Evolutionary conservation across 1,140 invertebrate genomes (phyloP).

Genomic region (Drosophila malerkotliana): DNA sequence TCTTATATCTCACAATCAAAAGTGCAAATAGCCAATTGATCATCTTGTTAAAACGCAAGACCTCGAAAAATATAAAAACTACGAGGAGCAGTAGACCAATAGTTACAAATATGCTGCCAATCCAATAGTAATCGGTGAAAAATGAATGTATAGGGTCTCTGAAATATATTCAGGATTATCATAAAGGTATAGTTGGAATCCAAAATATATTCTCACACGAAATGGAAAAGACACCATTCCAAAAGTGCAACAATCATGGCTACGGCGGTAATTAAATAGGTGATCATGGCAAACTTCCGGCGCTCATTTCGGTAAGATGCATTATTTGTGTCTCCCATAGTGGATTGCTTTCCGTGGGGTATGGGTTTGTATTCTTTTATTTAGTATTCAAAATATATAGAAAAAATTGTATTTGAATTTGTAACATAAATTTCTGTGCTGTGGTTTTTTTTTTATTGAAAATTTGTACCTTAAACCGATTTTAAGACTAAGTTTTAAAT

Average conservation of each 20-base stretch:
- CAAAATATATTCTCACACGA: constrained; percentile 32
- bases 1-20: constrained; percentile 37
- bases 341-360: background rate
- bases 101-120: constrained; percentile 37
- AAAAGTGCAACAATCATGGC: constrained; percentile 10
- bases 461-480: no score
- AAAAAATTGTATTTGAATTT: background rate
- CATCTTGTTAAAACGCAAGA: constrained; percentile 32
- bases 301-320: background rate
- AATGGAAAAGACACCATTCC: constrained; percentile 43
- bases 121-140: constrained; percentile 31
- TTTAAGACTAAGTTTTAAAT: no score
- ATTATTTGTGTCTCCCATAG: constrained; percentile 13
- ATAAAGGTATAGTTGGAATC: background rate
- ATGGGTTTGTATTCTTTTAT: background rate
- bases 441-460: background rate
- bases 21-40: constrained; percentile 54
- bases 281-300: constrained; percentile 2
- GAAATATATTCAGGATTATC: background rate
- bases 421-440: background rate
- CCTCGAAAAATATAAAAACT: constrained; percentile 57
- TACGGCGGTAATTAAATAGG: constrained; percentile 15
- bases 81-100: constrained; percentile 33
- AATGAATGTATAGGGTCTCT: constrained; percentile 3
- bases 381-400: background rate